These are phyloP conservation scores for Eudasyphora cyanicolor DNA, from an alignment of 2,888 invertebrate genomes.

Conservation along the genomic window DNA sequence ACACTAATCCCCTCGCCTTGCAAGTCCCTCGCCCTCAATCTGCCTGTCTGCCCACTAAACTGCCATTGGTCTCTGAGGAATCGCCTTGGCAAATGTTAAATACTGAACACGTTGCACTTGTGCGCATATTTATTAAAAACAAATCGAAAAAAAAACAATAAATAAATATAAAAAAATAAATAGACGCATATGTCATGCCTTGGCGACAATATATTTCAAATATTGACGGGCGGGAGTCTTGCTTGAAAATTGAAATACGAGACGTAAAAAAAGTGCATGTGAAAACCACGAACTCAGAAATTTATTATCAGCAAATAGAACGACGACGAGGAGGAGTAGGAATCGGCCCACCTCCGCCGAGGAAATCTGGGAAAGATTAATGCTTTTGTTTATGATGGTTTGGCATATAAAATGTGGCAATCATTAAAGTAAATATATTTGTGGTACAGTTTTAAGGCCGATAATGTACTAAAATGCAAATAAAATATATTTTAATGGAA, in stretches of 20 bases:
- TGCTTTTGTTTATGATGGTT: no score
- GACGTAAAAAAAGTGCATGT: neutral
- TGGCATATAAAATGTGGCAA: no score
- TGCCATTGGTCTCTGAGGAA: neutral
- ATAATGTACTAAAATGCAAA: no score
- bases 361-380: no score
- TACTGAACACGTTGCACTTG: slow-evolving; percentile 63
- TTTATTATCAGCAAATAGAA: neutral
- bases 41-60: neutral
- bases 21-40: neutral
- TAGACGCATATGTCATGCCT: slow-evolving; percentile 60
- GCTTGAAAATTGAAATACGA: slow-evolving; percentile 5
- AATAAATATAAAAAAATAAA: neutral
- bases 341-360: no score
- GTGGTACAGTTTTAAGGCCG: no score
- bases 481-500: no score
- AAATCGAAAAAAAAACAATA: neutral
- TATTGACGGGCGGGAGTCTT: slow-evolving; percentile 52
- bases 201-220: slow-evolving; percentile 66
- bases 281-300: neutral
- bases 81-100: slow-evolving; percentile 17
- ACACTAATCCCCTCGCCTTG: neutral
- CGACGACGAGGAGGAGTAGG: no score
- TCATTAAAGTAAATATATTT: no score
- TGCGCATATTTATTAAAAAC: slow-evolving; percentile 54